A percentile compares a stretch with the other conserved stretches of the same genome.
Conservation (phyloP, 1,140 invertebrate species). For the Pissodes strobi region DNA sequence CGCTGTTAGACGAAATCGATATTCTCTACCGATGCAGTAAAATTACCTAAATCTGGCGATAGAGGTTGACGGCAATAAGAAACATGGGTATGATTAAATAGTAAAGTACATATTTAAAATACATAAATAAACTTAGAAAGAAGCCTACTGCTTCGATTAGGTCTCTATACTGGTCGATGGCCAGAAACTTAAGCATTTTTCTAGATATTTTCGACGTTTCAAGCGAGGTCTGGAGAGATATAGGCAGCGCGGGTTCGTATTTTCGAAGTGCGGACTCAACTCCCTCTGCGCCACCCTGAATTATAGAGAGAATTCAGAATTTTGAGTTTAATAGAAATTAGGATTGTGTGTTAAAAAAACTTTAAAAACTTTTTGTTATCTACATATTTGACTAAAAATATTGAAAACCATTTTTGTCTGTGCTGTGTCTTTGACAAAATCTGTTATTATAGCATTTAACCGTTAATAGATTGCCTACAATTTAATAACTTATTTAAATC, state of each 20-base stretch:
- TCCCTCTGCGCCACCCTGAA: neutral
- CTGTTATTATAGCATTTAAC: neutral
- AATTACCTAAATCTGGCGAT: slow-evolving; percentile 3
- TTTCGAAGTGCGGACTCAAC: slow-evolving; percentile 3
- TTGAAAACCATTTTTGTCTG: neutral
- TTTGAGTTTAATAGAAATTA: neutral
- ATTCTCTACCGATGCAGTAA: slow-evolving; percentile 13
- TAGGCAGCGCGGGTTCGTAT: slow-evolving; percentile 7
- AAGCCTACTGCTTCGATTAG: slow-evolving; percentile 20
- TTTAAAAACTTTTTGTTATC: neutral
- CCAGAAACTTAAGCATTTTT: neutral
- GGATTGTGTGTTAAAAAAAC: neutral
- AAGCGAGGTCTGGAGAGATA: slow-evolving; percentile 4
- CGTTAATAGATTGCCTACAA: slow-evolving; percentile 6
- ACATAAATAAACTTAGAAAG: slow-evolving; percentile 5
- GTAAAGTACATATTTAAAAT: slow-evolving; percentile 7
- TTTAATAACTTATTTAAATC: neutral
- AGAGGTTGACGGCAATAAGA: slow-evolving; percentile 2
- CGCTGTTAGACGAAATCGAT: slow-evolving; percentile 13
- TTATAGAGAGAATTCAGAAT: neutral
- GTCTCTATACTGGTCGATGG: slow-evolving; percentile 4
- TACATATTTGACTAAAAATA: neutral
- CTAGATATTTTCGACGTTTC: neutral
- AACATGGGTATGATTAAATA: slow-evolving; percentile 10
- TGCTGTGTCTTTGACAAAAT: slow-evolving; percentile 3